Evolutionary conservation across 2,888 invertebrate genomes (phyloP).

Genomic region (Andrena hattorfiana): DNA sequence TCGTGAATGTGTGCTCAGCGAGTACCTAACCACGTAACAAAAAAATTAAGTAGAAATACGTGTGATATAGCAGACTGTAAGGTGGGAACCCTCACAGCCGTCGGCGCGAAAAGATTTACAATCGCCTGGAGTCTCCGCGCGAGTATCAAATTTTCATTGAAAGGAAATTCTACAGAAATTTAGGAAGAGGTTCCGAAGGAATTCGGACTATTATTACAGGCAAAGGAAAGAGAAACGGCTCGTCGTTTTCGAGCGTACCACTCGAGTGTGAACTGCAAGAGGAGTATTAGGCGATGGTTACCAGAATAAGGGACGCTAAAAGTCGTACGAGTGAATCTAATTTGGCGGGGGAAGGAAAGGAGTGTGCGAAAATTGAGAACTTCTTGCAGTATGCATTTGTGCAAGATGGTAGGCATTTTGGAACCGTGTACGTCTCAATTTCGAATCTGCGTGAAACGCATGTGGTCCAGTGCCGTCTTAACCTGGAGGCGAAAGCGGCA

Average conservation of each 20-base stretch:
- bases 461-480: too few relatives aligned
- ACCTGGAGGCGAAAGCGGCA: too few relatives aligned
- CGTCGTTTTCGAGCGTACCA: slow-evolving; percentile 48
- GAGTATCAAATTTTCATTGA: slow-evolving; percentile 68
- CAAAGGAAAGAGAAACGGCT: slow-evolving; percentile 44
- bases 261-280: slow-evolving; percentile 53
- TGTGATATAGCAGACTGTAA: slow-evolving; percentile 1
- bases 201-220: slow-evolving; percentile 62
- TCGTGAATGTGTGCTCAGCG: neutral
- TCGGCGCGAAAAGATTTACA: slow-evolving; percentile 37
- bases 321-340: slow-evolving; percentile 68
- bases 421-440: slow-evolving; percentile 32
- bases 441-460: slow-evolving; percentile 44
- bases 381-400: slow-evolving; percentile 32
- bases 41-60: slow-evolving; percentile 22
- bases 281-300: slow-evolving; percentile 68
- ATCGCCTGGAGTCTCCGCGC: slow-evolving; percentile 6
- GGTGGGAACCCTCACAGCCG: slow-evolving; percentile 24
- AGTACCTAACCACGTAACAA: neutral
- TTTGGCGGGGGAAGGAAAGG: slow-evolving; percentile 48
- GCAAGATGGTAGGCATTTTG: neutral
- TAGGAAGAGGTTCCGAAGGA: slow-evolving; percentile 56
- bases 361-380: slow-evolving; percentile 56
- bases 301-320: slow-evolving; percentile 65
- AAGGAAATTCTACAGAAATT: slow-evolving; percentile 62